Evolutionary conservation across 2,113 vertebrate species (phyloP), one percentile per base, ranked within the genome.

Genomic region (Passer montanus): DNA sequence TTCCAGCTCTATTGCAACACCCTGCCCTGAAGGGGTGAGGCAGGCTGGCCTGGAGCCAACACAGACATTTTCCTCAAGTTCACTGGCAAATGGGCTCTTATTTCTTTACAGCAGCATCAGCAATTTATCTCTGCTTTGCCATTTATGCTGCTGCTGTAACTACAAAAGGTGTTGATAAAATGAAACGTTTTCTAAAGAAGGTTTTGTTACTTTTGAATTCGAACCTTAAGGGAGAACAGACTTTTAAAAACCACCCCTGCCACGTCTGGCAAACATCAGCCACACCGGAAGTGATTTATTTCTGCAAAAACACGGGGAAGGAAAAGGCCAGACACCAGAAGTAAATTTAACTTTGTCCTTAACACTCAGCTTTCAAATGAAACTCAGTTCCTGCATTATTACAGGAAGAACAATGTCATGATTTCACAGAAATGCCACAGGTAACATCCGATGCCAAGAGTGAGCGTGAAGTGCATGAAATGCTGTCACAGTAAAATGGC

Each of bases 401-500:
- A 66, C 37, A 80, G 26, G 46, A 43, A 64, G 58, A 19, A 24
- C 52, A 47, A 15, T 6, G 31, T 6, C 37, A 20, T 11, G 49
- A 73, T 80, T 80, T 7, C 43, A 27, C 0, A 31, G 41, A 64
- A 23, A 28, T n/a, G 63, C 39, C 58, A 75, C 58, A 47, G 62
- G 58, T 75, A 85, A 58, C 22, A 43, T 9, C 13, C 5, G 18
- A 68, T 6, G 49, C 62, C 69, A 46, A 66, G 37, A 27, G 72
- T 11, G 49, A 58, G 63, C 31, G 13, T 3, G 62, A 39, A 41
- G 53, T 76, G 75, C 72, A 58, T 15, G 74, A n/a, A 28, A 41
- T 5, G 31, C 82, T 68, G 87, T 82, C 58, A 28, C 76, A 20
- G 47, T 43, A 94, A 96, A 52, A 96, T 92, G 94, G 94, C 91